A percentile compares a stretch with the other conserved stretches of the same genome.
Evolutionary conservation across 2,113 vertebrate genomes (phyloP).

Genomic region (Mesitornis unicolor): DNA sequence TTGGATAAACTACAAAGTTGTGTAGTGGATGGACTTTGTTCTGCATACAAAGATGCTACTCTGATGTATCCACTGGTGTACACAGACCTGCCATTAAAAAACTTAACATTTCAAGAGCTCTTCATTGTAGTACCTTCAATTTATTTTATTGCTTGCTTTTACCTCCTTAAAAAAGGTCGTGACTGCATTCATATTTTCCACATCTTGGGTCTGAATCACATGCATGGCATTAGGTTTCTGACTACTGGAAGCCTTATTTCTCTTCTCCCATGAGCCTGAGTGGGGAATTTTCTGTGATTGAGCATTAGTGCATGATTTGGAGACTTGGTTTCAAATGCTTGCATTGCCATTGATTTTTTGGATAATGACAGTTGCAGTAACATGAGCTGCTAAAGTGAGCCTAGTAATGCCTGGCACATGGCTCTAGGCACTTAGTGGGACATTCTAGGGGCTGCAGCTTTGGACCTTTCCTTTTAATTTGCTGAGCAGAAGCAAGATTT

Average conservation of each 20-base stretch:
- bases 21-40: neutral
- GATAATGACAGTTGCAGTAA: neutral
- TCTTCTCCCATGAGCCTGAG: neutral
- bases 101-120: neutral
- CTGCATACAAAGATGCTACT: neutral
- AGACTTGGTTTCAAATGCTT: neutral
- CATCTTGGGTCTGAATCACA: neutral
- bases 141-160: neutral
- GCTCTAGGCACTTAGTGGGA: neutral
- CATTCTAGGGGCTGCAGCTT: neutral
- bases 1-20: neutral
- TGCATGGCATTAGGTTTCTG: neutral
- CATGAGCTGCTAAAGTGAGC: neutral
- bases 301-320: neutral
- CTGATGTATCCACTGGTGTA: neutral
- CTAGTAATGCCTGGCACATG: neutral
- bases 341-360: neutral
- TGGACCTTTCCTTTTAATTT: neutral
- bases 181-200: rapidly evolving
- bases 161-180: neutral
- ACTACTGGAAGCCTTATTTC: neutral
- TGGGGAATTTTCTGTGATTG: neutral
- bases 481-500: neutral
- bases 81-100: neutral
- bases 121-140: neutral